Evolutionary conservation across 2,888 invertebrate species (phyloP).

Genomic region (Mechanitis mazaeus): DNA sequence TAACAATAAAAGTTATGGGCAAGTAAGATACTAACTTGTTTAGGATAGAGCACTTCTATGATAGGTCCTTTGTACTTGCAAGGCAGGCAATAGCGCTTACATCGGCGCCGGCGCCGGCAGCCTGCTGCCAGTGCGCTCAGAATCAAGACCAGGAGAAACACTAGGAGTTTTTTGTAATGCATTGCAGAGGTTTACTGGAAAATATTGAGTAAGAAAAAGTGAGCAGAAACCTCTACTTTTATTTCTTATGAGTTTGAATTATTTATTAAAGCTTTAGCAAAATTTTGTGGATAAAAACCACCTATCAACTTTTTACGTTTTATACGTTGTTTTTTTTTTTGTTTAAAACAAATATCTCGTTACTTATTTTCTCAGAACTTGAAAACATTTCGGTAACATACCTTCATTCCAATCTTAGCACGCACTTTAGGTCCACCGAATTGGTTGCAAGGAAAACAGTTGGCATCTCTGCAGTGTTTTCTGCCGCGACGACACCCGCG

Average conservation of each 20-base stretch:
- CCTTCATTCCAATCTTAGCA: slow-evolving; percentile 19
- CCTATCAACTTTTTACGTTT: too few relatives aligned
- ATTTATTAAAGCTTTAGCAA: too few relatives aligned
- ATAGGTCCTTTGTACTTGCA: slow-evolving; percentile 49
- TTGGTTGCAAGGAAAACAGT: slow-evolving; percentile 32
- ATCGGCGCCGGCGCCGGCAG: slow-evolving; percentile 23
- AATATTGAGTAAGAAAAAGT: too few relatives aligned
- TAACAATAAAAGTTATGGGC: too few relatives aligned
- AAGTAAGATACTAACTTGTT: slow-evolving; percentile 29
- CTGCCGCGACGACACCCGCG: slow-evolving; percentile 29
- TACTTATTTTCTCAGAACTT: too few relatives aligned
- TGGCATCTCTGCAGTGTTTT: slow-evolving; percentile 23
- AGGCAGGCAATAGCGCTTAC: slow-evolving; percentile 40
- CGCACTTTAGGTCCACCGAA: slow-evolving; percentile 29
- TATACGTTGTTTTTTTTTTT: too few relatives aligned
- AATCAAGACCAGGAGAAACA: slow-evolving; percentile 16
- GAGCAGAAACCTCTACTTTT: too few relatives aligned
- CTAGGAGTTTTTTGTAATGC: slow-evolving; percentile 13
- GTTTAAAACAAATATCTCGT: too few relatives aligned
- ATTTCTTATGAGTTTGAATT: too few relatives aligned
- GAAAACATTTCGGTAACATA: neutral
- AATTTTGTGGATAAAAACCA: too few relatives aligned
- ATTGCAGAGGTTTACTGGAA: neutral
- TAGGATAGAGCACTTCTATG: slow-evolving; percentile 43
- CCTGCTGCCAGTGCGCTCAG: slow-evolving; percentile 15